phyloP scores from a whole-genome alignment of 2,797 vertebrate genomes.

The Myoxocephalus aenaeus region DNA sequence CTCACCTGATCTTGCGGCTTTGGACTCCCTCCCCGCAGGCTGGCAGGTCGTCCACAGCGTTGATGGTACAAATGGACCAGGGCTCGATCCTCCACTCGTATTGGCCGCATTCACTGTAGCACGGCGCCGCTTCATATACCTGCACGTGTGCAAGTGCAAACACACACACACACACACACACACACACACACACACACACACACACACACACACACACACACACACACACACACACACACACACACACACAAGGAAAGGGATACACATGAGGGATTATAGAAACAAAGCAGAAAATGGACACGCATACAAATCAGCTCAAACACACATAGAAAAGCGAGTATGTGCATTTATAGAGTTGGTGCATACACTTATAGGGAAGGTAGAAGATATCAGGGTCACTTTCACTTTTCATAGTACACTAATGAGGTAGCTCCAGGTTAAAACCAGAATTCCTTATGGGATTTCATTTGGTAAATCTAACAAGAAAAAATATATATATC shows the following conservation, averaged over 20 bases:
- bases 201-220: conserved; percentile 26
- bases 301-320: conserved; percentile 25
- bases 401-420: conserved; percentile 14
- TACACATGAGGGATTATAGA: conserved; percentile 6
- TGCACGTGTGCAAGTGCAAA: conserved; percentile 61
- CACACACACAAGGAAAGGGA: conserved; percentile 18
- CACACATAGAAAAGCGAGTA: neutral
- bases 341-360: neutral
- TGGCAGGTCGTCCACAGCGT: conserved; percentile 86
- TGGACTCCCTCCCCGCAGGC: conserved; percentile 94
- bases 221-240: too few species aligned
- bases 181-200: conserved; percentile 31
- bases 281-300: conserved; percentile 22
- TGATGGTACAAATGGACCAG: conserved; percentile 95
- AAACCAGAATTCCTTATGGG: neutral
- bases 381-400: neutral
- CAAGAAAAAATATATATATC: neutral
- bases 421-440: conserved; percentile 20
- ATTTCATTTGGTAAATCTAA: conserved; percentile 6
- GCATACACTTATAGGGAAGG: conserved; percentile 3
- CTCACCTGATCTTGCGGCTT: conserved; percentile 93
- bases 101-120: conserved; percentile 89
- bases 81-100: conserved; percentile 90
- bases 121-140: conserved; percentile 95
- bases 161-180: conserved; percentile 32